phyloP scores from a whole-genome alignment of 53 echinoderm and acorn worm genomes.

The Temnopleurus reevesii region DNA sequence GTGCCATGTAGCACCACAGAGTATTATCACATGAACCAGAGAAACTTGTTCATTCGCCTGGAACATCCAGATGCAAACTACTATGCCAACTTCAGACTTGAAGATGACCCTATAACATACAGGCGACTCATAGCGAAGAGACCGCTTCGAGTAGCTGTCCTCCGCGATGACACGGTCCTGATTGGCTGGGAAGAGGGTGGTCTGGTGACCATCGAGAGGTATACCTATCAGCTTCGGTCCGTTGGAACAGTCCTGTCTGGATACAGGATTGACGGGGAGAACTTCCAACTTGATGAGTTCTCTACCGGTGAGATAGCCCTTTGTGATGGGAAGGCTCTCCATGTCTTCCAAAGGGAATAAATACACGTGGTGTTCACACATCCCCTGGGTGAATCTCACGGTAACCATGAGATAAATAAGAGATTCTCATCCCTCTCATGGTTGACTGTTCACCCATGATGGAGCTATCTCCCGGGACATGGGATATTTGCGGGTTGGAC shows the following conservation, averaged over 20 bases:
- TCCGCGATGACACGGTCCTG: not conserved
- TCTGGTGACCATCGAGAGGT: not conserved
- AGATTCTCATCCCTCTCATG: too few species aligned
- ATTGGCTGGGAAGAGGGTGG: not conserved
- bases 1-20: too few species aligned
- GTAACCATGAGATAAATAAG: too few species aligned
- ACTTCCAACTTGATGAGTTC: not conserved
- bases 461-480: too few species aligned
- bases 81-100: not conserved
- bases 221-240: not conserved
- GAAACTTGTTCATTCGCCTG: too few species aligned
- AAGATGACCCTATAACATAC: not conserved
- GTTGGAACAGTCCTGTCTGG: not conserved
- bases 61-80: not conserved
- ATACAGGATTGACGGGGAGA: not conserved
- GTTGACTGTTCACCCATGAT: too few species aligned
- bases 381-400: too few species aligned
- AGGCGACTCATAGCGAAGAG: not conserved
- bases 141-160: not conserved
- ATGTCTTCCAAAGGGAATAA: too few species aligned
- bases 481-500: too few species aligned
- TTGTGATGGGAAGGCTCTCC: not conserved
- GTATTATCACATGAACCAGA: not conserved
- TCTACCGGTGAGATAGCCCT: not conserved
- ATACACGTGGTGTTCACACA: too few species aligned